Conservation (phyloP, 2,797 vertebrate genomes). For the Ataeniobius toweri region DNA sequence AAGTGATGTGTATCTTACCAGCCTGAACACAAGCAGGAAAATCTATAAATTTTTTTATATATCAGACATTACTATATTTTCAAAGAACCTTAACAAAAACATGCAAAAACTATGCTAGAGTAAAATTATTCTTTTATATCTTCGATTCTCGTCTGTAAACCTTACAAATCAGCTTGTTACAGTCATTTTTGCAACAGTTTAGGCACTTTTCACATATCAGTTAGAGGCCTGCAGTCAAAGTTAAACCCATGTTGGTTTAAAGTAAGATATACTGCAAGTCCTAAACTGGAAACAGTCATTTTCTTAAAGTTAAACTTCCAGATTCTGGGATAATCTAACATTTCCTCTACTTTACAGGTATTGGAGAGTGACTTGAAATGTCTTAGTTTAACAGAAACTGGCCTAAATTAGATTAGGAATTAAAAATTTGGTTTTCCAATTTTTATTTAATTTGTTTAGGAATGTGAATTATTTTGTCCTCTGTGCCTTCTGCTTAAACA, state of each 20-base stretch:
- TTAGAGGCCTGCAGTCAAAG: not conserved
- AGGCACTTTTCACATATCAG: not conserved
- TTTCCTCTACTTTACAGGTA: not conserved
- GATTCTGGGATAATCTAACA: not conserved
- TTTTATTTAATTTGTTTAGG: not conserved
- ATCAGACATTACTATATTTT: too few relatives aligned
- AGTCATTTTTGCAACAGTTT: not conserved
- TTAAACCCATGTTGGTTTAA: not conserved
- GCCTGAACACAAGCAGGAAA: not conserved
- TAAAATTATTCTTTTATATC: not conserved
- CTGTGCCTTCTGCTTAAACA: not conserved
- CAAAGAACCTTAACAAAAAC: not conserved
- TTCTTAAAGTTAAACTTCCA: not conserved
- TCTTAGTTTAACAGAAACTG: not conserved
- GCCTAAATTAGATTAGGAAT: not conserved
- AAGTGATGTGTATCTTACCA: slow-evolving; percentile 4
- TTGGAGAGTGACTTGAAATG: not conserved
- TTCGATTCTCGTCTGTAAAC: not conserved
- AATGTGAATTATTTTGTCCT: not conserved
- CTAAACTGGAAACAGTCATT: not conserved
- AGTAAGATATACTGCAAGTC: not conserved
- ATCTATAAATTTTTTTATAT: too few relatives aligned
- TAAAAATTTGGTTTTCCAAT: not conserved
- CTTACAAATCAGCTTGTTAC: not conserved
- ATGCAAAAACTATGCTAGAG: not conserved